Conservation (phyloP, 2,113 vertebrate genomes). For the Spea bombifrons region DNA sequence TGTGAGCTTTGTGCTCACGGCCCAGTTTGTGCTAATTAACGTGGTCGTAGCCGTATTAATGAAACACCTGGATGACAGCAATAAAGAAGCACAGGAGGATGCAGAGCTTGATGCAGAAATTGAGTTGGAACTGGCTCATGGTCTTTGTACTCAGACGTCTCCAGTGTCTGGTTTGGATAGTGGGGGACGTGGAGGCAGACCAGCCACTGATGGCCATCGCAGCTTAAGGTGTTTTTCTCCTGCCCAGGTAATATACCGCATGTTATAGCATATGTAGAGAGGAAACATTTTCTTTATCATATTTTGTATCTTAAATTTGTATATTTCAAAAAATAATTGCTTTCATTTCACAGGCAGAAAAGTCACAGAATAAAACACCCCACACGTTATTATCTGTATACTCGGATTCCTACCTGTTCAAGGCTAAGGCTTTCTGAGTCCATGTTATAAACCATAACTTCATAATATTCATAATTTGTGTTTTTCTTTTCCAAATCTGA, state of each 20-base stretch:
- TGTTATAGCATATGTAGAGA: background rate
- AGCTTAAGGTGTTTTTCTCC: conserved; percentile 81
- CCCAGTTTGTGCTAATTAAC: conserved; percentile 99
- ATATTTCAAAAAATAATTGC: too few species aligned
- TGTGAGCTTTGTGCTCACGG: conserved; percentile 98
- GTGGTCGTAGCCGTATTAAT: conserved; percentile 99
- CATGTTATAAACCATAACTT: too few species aligned
- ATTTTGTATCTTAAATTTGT: background rate
- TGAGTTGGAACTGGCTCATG: conserved; percentile 89
- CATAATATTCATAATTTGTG: background rate
- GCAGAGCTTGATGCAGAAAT: conserved; percentile 98
- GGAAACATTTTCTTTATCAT: background rate
- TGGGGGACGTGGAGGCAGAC: conserved; percentile 45
- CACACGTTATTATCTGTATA: too few species aligned
- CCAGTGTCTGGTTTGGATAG: conserved; percentile 58
- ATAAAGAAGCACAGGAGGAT: conserved; percentile 98
- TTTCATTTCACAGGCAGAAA: too few species aligned
- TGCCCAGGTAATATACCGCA: conserved; percentile 77
- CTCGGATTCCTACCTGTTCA: too few species aligned
- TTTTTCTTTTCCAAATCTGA: background rate
- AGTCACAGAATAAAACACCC: too few species aligned
- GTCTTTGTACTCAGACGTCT: conserved; percentile 67
- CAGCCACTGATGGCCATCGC: conserved; percentile 60
- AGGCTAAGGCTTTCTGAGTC: too few species aligned
- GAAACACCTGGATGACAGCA: conserved; percentile 98